phyloP scores from a whole-genome alignment of 2,113 vertebrate species.

The Thalassoma bifasciatum region DNA sequence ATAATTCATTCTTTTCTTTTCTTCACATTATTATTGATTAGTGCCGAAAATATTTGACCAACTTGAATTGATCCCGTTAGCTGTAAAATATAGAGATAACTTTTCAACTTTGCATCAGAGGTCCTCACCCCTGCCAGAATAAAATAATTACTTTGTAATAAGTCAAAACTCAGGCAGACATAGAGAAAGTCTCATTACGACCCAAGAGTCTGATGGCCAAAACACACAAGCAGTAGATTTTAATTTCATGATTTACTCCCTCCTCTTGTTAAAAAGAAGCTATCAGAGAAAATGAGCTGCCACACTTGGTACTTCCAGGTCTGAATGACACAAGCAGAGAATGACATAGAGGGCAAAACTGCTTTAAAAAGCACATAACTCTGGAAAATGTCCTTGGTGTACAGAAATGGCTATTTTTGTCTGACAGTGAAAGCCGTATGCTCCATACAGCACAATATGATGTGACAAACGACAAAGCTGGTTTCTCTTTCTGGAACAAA shows the following conservation, averaged over 20 bases:
- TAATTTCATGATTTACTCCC: constrained; percentile 26
- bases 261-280: not conserved
- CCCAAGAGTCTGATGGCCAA: not conserved
- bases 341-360: not conserved
- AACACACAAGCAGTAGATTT: not conserved
- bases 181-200: not conserved
- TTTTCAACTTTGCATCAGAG: not conserved
- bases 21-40: not conserved
- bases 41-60: not conserved
- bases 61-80: not conserved
- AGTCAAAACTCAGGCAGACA: not conserved
- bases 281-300: constrained; percentile 16
- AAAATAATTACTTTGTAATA: not conserved
- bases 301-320: not conserved
- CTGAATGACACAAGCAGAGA: not conserved
- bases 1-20: not conserved
- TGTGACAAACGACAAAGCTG: not conserved
- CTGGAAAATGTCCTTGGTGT: not conserved
- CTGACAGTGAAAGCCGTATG: not conserved
- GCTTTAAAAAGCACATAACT: not conserved
- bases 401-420: not conserved
- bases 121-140: not conserved
- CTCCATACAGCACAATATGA: not conserved
- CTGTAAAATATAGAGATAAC: not conserved
- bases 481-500: constrained; percentile 9